Percentiles rank a stretch among this genome's conserved stretches.
Evolutionary conservation across 2,797 vertebrate genomes (phyloP).

Genomic region (Chaenodraco wilsoni): DNA sequence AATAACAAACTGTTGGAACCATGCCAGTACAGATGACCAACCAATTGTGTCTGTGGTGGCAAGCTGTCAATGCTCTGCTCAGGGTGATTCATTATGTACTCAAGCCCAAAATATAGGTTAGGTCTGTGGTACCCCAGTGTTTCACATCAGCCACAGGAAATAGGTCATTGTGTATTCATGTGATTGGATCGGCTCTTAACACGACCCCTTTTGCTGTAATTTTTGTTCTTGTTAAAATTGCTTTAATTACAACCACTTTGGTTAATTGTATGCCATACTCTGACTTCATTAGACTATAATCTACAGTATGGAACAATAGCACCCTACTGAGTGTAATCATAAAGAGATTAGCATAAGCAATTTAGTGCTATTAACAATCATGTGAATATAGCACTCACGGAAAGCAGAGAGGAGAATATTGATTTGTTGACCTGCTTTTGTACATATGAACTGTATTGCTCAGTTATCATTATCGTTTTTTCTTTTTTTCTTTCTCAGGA

Average conservation of each 20-base stretch:
- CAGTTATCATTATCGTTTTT: background rate
- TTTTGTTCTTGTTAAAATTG: slow-evolving; percentile 33
- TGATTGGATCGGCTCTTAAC: slow-evolving; percentile 60
- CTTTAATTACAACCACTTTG: slow-evolving; percentile 34
- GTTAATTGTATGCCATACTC: slow-evolving; percentile 47
- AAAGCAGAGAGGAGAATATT: slow-evolving; percentile 26
- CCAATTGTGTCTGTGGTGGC: slow-evolving; percentile 66
- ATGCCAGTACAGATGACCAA: slow-evolving; percentile 55
- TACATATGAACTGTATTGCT: slow-evolving; percentile 7
- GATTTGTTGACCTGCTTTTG: slow-evolving; percentile 47
- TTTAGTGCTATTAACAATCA: slow-evolving; percentile 52
- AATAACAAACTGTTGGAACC: slow-evolving; percentile 72
- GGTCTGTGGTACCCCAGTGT: slow-evolving; percentile 58
- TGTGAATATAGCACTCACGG: slow-evolving; percentile 10
- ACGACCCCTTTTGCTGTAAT: slow-evolving; percentile 5
- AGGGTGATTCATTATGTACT: slow-evolving; percentile 69
- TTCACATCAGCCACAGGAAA: slow-evolving; percentile 64
- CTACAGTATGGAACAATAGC: slow-evolving; percentile 17
- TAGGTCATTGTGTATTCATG: slow-evolving; percentile 66
- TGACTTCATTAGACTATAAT: slow-evolving; percentile 41
- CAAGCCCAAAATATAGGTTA: slow-evolving; percentile 74
- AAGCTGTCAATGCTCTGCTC: slow-evolving; percentile 68
- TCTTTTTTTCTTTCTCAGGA: slow-evolving; percentile 80
- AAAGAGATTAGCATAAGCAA: slow-evolving; percentile 48
- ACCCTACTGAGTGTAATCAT: slow-evolving; percentile 56